Conservation (phyloP, 92 coral and sea anemone species). For the Bergia sp. region DNA sequence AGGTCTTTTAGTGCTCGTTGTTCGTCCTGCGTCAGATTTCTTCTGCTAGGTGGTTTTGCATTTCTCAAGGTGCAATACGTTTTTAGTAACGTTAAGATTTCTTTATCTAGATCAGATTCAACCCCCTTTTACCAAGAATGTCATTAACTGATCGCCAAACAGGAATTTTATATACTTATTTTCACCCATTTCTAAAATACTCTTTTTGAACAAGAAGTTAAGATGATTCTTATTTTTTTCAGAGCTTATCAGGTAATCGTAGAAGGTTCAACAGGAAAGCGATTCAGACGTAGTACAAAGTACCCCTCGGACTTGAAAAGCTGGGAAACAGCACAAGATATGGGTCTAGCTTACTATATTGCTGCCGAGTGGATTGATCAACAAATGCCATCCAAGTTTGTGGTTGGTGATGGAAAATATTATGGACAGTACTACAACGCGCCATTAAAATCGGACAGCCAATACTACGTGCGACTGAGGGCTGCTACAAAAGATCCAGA, state of each 20-base stretch:
- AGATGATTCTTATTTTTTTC: neutral
- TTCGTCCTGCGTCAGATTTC: no score
- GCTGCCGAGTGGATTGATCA: constrained; percentile 71
- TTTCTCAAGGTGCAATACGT: no score
- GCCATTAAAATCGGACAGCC: constrained; percentile 69
- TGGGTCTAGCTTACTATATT: constrained; percentile 63
- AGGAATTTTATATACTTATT: no score
- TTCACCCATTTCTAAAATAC: no score
- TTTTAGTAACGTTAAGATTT: no score
- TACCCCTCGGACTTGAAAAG: neutral
- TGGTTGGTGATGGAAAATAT: constrained; percentile 74
- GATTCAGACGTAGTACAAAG: neutral
- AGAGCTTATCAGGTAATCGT: constrained; percentile 86
- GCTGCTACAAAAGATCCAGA: constrained; percentile 62
- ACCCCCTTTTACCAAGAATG: no score
- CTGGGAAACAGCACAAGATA: constrained; percentile 43
- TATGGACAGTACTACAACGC: constrained; percentile 72
- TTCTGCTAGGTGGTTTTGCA: no score
- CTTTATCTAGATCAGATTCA: no score
- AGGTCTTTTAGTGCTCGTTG: no score
- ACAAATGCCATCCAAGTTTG: constrained; percentile 48
- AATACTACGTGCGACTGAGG: constrained; percentile 73
- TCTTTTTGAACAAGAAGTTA: no score
- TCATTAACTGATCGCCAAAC: no score
- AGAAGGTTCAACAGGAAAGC: constrained; percentile 7